Percentiles rank a stretch among this genome's conserved stretches.
phyloP scores from a whole-genome alignment of 1,140 invertebrate genomes.

The Forficula auricularia region DNA sequence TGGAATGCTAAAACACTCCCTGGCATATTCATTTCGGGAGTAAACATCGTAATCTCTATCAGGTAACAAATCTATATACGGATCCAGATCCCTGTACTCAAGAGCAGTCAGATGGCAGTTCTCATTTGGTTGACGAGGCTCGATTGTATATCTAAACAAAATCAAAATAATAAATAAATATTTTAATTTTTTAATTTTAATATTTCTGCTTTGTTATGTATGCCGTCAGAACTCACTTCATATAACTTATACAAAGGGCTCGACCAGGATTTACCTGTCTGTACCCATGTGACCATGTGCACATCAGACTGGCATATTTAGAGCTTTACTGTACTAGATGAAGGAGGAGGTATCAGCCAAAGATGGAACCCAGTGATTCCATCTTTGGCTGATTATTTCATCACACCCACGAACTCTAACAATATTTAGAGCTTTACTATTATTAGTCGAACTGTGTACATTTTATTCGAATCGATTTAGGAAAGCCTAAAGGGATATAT shows the following conservation, averaged over 20 bases:
- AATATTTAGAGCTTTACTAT: too few species aligned
- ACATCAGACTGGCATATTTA: too few species aligned
- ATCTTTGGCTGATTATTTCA: too few species aligned
- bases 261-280: not conserved
- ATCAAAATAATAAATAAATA: not conserved
- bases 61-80: slow-evolving; percentile 51
- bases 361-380: too few species aligned
- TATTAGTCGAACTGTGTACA: too few species aligned
- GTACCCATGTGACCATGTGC: too few species aligned
- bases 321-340: too few species aligned
- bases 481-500: too few species aligned
- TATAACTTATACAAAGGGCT: not conserved
- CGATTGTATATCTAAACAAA: slow-evolving; percentile 24
- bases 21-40: slow-evolving; percentile 35
- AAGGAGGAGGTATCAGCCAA: too few species aligned
- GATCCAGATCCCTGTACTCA: slow-evolving; percentile 42
- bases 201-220: not conserved
- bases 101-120: slow-evolving; percentile 58
- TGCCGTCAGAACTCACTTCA: too few species aligned
- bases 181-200: not conserved
- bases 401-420: too few species aligned
- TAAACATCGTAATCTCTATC: slow-evolving; percentile 65
- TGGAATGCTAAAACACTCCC: slow-evolving; percentile 4
- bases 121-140: slow-evolving; percentile 27
- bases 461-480: too few species aligned